These are phyloP conservation scores for Xiphophorus maculatus DNA, from an alignment of 2,113 vertebrate species.

Conservation along the genomic window DNA sequence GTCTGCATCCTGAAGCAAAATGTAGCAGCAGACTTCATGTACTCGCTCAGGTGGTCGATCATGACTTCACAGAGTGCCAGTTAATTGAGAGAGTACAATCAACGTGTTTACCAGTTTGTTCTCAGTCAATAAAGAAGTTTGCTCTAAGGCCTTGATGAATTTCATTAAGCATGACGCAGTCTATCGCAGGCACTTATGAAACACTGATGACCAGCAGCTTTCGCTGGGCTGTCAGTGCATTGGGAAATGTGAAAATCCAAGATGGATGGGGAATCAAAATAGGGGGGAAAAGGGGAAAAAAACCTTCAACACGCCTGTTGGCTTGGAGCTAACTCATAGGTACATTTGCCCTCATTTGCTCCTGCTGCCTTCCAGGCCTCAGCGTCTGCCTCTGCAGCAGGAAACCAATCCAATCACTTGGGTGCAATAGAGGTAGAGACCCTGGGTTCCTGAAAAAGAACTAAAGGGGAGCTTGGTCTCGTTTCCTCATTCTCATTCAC, in stretches of 20 bases:
- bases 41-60: conserved; percentile 13
- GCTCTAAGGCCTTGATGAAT: conserved; percentile 33
- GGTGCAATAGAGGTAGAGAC: conserved; percentile 64
- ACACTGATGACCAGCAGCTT: conserved; percentile 51
- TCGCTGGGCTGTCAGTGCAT: conserved; percentile 60
- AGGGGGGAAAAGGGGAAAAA: background rate
- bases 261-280: conserved; percentile 55
- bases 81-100: conserved; percentile 47
- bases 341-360: conserved; percentile 33
- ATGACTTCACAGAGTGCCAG: conserved; percentile 32
- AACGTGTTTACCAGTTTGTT: conserved; percentile 61
- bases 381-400: conserved; percentile 33
- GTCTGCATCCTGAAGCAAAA: conserved; percentile 38
- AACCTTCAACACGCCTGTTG: conserved; percentile 29
- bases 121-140: conserved; percentile 48
- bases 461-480: conserved; percentile 40
- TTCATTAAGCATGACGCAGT: conserved; percentile 42
- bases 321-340: conserved; percentile 13
- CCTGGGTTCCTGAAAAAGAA: conserved; percentile 37
- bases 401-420: conserved; percentile 56
- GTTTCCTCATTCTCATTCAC: conserved; percentile 22
- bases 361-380: conserved; percentile 21
- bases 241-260: conserved; percentile 68
- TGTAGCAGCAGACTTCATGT: conserved; percentile 9
- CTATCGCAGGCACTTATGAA: conserved; percentile 27